These are phyloP conservation scores for Apamea anceps DNA, from an alignment of 2,888 invertebrate genomes.

Conservation along the genomic window DNA sequence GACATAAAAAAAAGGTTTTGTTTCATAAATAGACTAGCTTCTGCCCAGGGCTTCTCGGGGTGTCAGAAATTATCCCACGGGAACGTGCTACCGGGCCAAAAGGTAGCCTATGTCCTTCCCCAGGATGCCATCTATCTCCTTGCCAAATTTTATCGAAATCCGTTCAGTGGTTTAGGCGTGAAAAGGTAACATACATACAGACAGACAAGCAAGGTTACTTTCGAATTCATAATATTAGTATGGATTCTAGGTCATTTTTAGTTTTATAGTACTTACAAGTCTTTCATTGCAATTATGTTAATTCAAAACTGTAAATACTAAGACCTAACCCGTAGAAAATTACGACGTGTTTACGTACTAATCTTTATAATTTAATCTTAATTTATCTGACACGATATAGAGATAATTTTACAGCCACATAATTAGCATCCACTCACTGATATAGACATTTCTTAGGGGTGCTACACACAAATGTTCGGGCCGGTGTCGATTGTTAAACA, in stretches of 20 bases:
- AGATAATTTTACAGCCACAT: conserved; percentile 21
- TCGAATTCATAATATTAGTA: too few relatives aligned
- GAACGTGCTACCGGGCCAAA: background rate
- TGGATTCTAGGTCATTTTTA: background rate
- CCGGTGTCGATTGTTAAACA: background rate
- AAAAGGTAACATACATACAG: too few relatives aligned
- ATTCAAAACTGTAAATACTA: background rate
- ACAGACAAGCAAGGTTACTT: too few relatives aligned
- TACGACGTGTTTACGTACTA: conserved; percentile 27
- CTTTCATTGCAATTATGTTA: background rate
- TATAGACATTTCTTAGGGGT: conserved; percentile 27
- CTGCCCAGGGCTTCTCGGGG: background rate
- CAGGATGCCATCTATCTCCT: too few relatives aligned
- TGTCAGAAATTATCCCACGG: background rate
- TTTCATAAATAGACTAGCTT: background rate
- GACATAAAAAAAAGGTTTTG: background rate
- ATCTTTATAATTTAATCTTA: conserved; percentile 43
- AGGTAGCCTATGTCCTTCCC: too few relatives aligned
- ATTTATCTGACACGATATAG: conserved; percentile 29
- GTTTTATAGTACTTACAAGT: background rate
- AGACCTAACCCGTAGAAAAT: conserved; percentile 20
- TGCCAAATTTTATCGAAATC: too few relatives aligned
- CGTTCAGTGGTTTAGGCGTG: too few relatives aligned
- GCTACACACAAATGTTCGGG: background rate
- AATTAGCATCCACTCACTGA: conserved; percentile 7